Base-by-base conservation (phyloP, 2,113 vertebrate genomes). In the Callospermophilus lateralis region DNA sequence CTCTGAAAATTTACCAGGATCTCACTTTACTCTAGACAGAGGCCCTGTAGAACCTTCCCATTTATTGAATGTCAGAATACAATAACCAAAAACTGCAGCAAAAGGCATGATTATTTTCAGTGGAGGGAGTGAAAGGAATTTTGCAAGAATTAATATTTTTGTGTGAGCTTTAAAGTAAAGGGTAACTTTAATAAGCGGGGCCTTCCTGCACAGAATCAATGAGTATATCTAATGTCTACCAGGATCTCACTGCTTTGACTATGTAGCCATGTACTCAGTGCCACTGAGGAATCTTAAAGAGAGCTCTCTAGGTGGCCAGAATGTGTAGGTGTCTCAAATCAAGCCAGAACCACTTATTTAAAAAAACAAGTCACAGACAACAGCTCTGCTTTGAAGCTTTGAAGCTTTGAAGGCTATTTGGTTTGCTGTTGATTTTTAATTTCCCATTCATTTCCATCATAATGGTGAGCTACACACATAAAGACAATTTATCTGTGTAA, bases 91-190 rank as follows among this genome's bases (percentile, higher is more conserved):
- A 76, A 84, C 53, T 63, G 70, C 53, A 19, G n/a, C 58, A 72
- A 39, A 88, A 95, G 8, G 34, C 68, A 48, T 42, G 42, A 42
- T 42, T 42, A 42, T 42, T 42, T 42, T 42, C 42, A 42, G 5
- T 42, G 42, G 42, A 94, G 55, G 42, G 32, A 89, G 85, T 73
- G 53, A 73, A 70, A 87, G 34, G 1, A 19, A 78, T 94, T 65
- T 96, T 92, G 48, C 74, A 97, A 74, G 45, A 93, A 96, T 39
- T 77, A 37, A 28, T 74, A 12, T 93, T 96, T 61, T 89, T 92
- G 48, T 89, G 45, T 96, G 80, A 90, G 30, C 48, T 63, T 95
- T 79, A 84, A 94, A 24, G 26, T 26, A 61, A 72, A 89, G 24
- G 72, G 77, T 95, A 30, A 68, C 4, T 76, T 93, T 79, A 76